A percentile compares a stretch with the other conserved stretches of the same genome.
These are phyloP conservation scores for Pogona vitticeps DNA, from an alignment of 2,113 vertebrate genomes.

Conservation along the genomic window DNA sequence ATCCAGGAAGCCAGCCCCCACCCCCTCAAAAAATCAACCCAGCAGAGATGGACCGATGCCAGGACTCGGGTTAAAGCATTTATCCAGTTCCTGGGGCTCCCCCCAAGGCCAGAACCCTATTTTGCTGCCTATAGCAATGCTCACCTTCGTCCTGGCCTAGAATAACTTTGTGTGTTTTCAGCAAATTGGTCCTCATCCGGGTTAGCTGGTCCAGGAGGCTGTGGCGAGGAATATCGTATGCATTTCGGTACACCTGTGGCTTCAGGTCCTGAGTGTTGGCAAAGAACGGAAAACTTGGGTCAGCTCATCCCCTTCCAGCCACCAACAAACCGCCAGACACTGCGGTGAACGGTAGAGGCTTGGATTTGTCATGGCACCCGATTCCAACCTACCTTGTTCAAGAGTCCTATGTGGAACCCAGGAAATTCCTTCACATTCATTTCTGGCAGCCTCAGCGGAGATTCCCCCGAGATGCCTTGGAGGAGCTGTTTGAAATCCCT, in stretches of 20 bases:
- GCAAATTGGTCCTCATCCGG: constrained; percentile 83
- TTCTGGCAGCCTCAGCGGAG: constrained; percentile 78
- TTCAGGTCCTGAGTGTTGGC: constrained; percentile 78
- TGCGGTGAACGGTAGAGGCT: too few relatives aligned
- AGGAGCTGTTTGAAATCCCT: constrained; percentile 85
- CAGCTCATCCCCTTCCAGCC: constrained; percentile 19
- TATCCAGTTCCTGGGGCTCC: too few relatives aligned
- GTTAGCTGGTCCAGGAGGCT: constrained; percentile 83
- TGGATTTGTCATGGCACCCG: too few relatives aligned
- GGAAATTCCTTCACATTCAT: constrained; percentile 86
- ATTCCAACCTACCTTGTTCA: constrained; percentile 85
- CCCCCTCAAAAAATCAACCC: too few relatives aligned
- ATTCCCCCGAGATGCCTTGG: constrained; percentile 83
- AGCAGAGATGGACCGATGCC: too few relatives aligned
- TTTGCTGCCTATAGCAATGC: background rate
- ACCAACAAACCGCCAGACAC: background rate
- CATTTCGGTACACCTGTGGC: constrained; percentile 83
- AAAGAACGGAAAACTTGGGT: constrained; percentile 15
- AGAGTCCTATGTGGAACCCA: constrained; percentile 85
- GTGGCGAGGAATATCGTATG: constrained; percentile 83
- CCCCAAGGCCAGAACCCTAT: background rate
- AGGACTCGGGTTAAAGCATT: too few relatives aligned
- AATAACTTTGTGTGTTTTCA: constrained; percentile 81
- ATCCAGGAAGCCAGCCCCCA: too few relatives aligned
- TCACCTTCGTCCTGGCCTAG: constrained; percentile 84